Evolutionary conservation across 23 tunicate species (phyloP).

Genomic region (Halocynthia aurantium): DNA sequence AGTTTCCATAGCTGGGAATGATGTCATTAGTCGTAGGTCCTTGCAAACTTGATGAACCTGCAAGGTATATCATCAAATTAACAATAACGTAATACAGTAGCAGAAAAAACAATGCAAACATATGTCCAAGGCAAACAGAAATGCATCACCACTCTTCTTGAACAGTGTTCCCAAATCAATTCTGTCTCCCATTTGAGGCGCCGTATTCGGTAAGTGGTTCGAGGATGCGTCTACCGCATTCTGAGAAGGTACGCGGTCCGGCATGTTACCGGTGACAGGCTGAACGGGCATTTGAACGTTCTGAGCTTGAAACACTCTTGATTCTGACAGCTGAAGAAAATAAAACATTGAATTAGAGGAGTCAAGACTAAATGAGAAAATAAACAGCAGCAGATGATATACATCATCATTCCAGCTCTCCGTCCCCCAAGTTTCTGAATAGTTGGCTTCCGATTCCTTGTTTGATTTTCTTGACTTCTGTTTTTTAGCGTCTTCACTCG

Average conservation of each 20-base stretch:
- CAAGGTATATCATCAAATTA: background rate
- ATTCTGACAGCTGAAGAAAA: constrained; percentile 47
- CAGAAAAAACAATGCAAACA: background rate
- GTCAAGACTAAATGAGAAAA: background rate
- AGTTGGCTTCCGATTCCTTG: constrained; percentile 10
- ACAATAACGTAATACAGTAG: background rate
- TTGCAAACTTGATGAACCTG: constrained; percentile 1
- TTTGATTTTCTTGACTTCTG: constrained; percentile 23
- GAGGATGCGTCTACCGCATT: background rate
- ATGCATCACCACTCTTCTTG: constrained; percentile 35
- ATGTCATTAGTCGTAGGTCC: constrained; percentile 6
- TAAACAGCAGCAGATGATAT: background rate
- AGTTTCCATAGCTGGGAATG: constrained; percentile 10
- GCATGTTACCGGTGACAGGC: constrained; percentile 1
- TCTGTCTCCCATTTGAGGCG: constrained; percentile 83
- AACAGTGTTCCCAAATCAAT: constrained; percentile 73
- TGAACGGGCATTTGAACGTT: constrained; percentile 27
- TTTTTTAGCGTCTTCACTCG: constrained; percentile 63
- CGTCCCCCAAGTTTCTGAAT: constrained; percentile 64
- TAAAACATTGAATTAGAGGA: constrained; percentile 1
- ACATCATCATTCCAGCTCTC: constrained; percentile 63
- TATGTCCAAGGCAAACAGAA: too few relatives aligned
- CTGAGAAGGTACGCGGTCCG: background rate
- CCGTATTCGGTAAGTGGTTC: constrained; percentile 4
- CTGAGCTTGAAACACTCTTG: constrained; percentile 87